These are phyloP conservation scores for Coracias cyanogaster DNA, from an alignment of 2,797 vertebrate species.

Conservation along the genomic window DNA sequence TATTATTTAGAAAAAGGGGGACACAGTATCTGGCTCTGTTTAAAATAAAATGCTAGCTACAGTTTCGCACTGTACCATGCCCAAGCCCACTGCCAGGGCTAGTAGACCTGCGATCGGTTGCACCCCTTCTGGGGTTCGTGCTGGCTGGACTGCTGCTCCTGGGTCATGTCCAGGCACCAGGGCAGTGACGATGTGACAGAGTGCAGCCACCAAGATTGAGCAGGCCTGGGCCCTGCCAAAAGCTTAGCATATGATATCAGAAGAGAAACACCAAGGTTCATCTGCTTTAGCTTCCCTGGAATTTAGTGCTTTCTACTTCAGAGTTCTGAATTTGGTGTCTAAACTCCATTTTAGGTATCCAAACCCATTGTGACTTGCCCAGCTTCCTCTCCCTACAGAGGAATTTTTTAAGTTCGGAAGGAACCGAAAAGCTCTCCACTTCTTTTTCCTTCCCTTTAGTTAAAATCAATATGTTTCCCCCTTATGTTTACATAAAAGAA, in stretches of 20 bases:
- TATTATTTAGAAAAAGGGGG: neutral
- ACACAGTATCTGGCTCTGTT: neutral
- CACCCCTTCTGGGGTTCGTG: neutral
- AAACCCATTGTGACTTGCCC: neutral
- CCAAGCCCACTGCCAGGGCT: neutral
- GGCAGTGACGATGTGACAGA: rapidly evolving
- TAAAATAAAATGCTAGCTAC: neutral
- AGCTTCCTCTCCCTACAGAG: neutral
- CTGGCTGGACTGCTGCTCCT: neutral
- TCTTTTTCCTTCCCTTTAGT: neutral
- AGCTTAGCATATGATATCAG: neutral
- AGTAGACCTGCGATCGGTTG: rapidly evolving
- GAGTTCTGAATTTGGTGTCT: neutral
- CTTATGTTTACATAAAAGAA: neutral
- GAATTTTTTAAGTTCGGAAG: neutral
- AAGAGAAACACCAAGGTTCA: neutral
- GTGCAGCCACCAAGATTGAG: rapidly evolving
- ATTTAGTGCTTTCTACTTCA: neutral
- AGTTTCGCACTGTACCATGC: rapidly evolving
- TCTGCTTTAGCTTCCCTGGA: neutral
- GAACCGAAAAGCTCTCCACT: neutral
- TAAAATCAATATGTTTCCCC: neutral
- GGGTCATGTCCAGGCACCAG: neutral
- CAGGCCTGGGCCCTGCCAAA: neutral
- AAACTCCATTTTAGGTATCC: neutral